These are phyloP conservation scores for Sphaeramia orbicularis DNA, from an alignment of 2,797 vertebrate species.

Conservation along the genomic window DNA sequence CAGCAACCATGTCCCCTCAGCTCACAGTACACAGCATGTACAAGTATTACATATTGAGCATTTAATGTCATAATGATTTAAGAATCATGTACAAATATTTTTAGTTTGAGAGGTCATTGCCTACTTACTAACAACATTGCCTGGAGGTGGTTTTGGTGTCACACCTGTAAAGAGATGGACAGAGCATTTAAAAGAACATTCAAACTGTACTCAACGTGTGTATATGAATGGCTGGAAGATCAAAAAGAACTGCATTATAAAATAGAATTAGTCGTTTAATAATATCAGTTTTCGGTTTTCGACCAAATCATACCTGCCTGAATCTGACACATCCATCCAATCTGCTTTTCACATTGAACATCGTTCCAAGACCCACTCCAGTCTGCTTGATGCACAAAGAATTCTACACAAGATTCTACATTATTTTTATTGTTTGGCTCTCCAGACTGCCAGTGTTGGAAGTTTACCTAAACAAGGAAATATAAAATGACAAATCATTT, in stretches of 20 bases:
- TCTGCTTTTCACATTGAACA: slow-evolving; percentile 87
- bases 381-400: slow-evolving; percentile 51
- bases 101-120: slow-evolving; percentile 20
- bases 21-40: no score
- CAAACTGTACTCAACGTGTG: not conserved
- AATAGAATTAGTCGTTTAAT: no score
- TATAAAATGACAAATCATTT: no score
- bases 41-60: no score
- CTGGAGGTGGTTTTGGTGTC: slow-evolving; percentile 85
- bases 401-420: slow-evolving; percentile 89
- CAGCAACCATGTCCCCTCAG: no score
- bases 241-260: not conserved
- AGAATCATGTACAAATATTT: not conserved
- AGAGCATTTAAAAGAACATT: not conserved
- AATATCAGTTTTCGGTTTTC: no score
- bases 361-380: slow-evolving; percentile 90
- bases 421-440: slow-evolving; percentile 94
- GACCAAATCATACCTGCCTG: slow-evolving; percentile 86
- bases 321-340: slow-evolving; percentile 93
- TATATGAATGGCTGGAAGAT: not conserved
- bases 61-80: no score
- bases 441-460: slow-evolving; percentile 90
- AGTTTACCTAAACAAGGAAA: slow-evolving; percentile 83
- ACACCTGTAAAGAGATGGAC: slow-evolving; percentile 80
- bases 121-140: slow-evolving; percentile 44